Evolutionary conservation across 2,888 invertebrate species (phyloP), one percentile per base, ranked within the genome.

Genomic region (Pteria penguin): DNA sequence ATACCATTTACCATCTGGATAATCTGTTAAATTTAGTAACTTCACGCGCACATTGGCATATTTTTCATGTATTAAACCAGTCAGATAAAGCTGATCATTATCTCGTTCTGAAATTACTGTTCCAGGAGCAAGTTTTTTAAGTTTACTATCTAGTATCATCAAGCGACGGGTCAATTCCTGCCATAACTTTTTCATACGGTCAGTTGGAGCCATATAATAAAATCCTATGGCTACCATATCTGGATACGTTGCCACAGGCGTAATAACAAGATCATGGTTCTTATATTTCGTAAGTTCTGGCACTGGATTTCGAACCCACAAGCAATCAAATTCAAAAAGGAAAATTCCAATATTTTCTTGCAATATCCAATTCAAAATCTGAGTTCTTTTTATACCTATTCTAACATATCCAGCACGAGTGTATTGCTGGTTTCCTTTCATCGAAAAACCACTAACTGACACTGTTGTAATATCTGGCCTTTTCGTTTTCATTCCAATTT

Each of bases 1-100:
- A 63, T 87, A 87, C 87, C 87, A 87, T 66, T 84, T 82, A 2
- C 87, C 87, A 78, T 87, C 87, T 8, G 85, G 80, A 67, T 81
- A 85, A 2, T 70, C 67, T 14, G 79, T 77, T 4, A 80, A 36
- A 5, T 84, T 78, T 55, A 87, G 71, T 45, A 75, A 72, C 54
- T 80, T 82, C 8, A 81, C 55, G 54, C 66, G 68, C 4, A 86
- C 67, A n/a, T 74, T 78, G 4, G 58, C 80, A 72, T 79, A 82
- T 58, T 79, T 82, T 69, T 27, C 31, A 26, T 52, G 77, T 5
- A 85, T 74, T 18, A 87, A 69, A 1, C 29, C 60, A 5, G 83
- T 80, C 11, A 86, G 71, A 66, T 78, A 86, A 27, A 76, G 72
- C 68, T 87, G 87, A 57, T 87, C 87, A 76, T 87, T 87, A 2